phyloP scores from a whole-genome alignment of 2,113 vertebrate genomes.

The Ciconia maguari region DNA sequence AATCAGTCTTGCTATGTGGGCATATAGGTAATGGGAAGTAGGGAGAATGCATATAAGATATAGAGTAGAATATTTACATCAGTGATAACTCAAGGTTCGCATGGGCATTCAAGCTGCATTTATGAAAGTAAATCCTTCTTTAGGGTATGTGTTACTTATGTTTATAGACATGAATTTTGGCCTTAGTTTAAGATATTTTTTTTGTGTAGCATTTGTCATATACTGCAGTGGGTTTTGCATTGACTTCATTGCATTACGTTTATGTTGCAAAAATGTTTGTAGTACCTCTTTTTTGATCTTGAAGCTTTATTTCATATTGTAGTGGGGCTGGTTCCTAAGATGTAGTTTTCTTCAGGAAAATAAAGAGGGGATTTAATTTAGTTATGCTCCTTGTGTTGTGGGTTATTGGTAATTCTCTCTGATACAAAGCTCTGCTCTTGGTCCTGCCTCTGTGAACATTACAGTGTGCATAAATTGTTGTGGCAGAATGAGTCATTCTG shows the following conservation, averaged over 20 bases:
- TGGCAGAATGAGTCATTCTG: neutral
- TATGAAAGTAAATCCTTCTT: neutral
- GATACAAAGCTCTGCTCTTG: neutral
- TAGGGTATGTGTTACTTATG: neutral
- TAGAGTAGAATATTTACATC: neutral
- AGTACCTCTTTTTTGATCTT: neutral
- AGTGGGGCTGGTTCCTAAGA: neutral
- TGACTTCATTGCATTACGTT: neutral
- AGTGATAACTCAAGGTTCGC: neutral
- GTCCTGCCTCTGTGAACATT: neutral
- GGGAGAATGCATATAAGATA: neutral
- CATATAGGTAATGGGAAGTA: neutral
- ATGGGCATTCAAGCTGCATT: neutral
- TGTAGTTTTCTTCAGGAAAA: neutral
- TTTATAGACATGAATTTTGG: neutral
- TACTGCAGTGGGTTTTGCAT: neutral
- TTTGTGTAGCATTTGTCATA: neutral
- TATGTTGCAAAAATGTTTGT: neutral
- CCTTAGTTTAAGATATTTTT: neutral
- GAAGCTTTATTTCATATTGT: neutral
- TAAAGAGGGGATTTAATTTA: neutral
- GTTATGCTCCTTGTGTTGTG: neutral
- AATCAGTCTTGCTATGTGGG: neutral
- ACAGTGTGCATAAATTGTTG: neutral
- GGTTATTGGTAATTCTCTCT: neutral